phyloP scores from a whole-genome alignment of 2,113 vertebrate genomes.

The Apteryx mantelli region DNA sequence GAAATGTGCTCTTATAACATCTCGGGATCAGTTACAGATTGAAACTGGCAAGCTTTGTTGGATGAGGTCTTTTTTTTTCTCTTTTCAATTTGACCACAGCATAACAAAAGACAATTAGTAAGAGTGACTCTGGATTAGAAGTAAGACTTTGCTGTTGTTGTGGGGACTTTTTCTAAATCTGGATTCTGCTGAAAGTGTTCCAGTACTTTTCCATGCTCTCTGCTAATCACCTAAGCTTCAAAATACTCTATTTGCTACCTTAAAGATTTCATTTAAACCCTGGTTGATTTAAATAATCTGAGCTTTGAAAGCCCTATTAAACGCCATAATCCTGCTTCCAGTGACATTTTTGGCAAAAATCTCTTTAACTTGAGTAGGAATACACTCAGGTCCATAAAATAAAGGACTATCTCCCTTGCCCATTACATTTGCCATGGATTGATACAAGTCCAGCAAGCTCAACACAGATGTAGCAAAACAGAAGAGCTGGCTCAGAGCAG shows the following conservation, averaged over 20 bases:
- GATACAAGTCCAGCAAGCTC: background rate
- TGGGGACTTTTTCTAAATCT: background rate
- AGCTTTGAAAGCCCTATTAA: conserved; percentile 14
- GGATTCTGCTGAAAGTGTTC: background rate
- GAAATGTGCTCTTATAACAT: background rate
- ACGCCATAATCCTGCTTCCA: background rate
- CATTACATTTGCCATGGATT: background rate
- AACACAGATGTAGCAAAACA: background rate
- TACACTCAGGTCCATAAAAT: background rate
- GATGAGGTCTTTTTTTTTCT: background rate
- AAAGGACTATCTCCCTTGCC: background rate
- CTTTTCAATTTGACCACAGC: background rate
- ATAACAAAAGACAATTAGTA: background rate
- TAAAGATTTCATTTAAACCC: conserved; percentile 14
- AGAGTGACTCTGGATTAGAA: background rate
- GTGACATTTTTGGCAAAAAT: fast-evolving
- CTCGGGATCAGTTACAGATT: background rate
- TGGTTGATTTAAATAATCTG: background rate
- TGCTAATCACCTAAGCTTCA: background rate
- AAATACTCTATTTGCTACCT: background rate
- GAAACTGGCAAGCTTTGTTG: background rate
- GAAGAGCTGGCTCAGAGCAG: background rate
- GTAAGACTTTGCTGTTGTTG: background rate
- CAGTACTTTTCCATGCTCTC: background rate
- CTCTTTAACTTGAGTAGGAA: background rate